phyloP scores from a whole-genome alignment of 2,888 invertebrate species.

The Philereme vetulata region DNA sequence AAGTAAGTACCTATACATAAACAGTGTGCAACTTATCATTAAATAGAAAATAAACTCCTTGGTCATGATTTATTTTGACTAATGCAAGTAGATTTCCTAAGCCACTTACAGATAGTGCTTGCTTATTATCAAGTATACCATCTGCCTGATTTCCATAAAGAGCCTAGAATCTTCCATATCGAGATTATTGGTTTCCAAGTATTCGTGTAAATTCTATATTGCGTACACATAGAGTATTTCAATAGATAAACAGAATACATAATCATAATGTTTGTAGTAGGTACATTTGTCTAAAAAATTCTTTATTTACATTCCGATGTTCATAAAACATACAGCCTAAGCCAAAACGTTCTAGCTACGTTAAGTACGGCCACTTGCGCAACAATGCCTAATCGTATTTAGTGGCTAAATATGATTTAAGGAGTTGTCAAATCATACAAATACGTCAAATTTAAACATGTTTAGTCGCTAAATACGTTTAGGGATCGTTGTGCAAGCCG shows the following conservation, averaged over 20 bases:
- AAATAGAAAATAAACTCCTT: neutral
- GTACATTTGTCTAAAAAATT: no score
- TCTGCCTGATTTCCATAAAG: constrained; percentile 24
- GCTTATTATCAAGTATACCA: constrained; percentile 18
- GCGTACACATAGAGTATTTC: constrained; percentile 7
- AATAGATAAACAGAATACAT: constrained; percentile 3
- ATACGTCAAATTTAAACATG: no score
- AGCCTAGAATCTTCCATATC: constrained; percentile 20
- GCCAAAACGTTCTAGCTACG: no score
- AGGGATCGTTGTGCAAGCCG: no score
- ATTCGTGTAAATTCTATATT: constrained; percentile 7
- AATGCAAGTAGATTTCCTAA: constrained; percentile 8
- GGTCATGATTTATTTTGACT: constrained; percentile 12
- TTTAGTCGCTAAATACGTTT: no score
- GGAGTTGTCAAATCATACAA: no score
- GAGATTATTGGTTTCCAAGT: constrained; percentile 16
- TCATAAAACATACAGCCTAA: no score
- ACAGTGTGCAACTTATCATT: neutral
- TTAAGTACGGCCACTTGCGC: no score
- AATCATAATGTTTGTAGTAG: neutral
- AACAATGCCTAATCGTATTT: no score
- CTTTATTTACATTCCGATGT: no score
- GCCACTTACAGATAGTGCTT: constrained; percentile 1
- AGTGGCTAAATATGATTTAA: no score
- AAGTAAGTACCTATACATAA: no score